Conservation (phyloP, 2,888 invertebrate genomes). For the Ochropleura leucogaster region DNA sequence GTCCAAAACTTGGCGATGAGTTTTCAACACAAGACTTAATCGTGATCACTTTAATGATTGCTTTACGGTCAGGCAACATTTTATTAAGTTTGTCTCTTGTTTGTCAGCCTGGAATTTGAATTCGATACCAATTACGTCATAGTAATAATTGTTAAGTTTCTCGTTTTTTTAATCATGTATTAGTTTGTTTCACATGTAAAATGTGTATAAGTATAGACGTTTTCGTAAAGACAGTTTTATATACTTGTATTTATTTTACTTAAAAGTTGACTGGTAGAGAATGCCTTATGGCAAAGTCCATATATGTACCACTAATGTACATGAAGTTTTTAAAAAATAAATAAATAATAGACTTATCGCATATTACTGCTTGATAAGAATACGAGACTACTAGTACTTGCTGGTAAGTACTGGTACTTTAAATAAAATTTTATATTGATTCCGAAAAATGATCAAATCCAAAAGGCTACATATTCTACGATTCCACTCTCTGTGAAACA, state of each 20-base stretch:
- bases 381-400: background rate
- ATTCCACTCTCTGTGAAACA: slow-evolving; percentile 10
- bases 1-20: no score
- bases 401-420: background rate
- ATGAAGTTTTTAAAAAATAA: no score
- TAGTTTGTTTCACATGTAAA: no score
- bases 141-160: no score
- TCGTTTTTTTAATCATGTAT: no score
- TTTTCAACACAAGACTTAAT: background rate
- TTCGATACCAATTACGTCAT: no score
- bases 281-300: no score
- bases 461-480: background rate
- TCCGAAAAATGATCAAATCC: slow-evolving; percentile 1
- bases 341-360: background rate
- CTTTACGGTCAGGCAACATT: background rate
- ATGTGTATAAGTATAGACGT: no score
- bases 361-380: background rate
- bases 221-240: no score
- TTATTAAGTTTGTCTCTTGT: background rate
- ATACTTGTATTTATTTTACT: no score
- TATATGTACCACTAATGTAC: no score
- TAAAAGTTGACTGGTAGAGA: no score
- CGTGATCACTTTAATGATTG: background rate
- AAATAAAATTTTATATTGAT: background rate
- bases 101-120: background rate